Conservation (phyloP, 2,113 vertebrate species). For the Ammospiza caudacuta region DNA sequence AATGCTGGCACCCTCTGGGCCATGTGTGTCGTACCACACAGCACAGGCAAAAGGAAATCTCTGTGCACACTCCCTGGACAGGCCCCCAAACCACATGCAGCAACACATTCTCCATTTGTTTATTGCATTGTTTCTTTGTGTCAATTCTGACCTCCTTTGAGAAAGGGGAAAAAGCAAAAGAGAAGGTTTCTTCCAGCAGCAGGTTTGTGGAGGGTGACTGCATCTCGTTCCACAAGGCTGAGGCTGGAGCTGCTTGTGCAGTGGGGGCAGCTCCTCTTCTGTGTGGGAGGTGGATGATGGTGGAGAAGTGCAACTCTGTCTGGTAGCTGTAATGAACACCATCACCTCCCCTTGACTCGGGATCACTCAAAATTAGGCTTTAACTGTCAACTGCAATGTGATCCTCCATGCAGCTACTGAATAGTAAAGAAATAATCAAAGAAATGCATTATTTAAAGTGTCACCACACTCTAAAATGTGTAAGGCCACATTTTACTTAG, state of each 20-base stretch:
- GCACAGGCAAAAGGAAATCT: background rate
- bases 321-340: background rate
- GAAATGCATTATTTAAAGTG: constrained; percentile 25
- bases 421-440: constrained; percentile 6
- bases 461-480: background rate
- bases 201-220: background rate
- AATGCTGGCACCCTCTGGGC: background rate
- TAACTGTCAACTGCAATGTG: background rate
- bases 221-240: background rate
- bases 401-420: background rate
- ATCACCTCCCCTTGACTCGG: background rate
- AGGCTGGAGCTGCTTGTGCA: background rate
- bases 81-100: background rate
- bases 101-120: background rate
- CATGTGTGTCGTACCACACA: background rate
- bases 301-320: background rate
- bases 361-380: background rate
- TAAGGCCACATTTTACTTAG: background rate
- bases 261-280: background rate
- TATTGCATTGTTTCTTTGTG: background rate
- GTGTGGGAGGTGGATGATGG: background rate
- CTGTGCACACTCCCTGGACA: background rate
- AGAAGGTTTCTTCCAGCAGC: background rate
- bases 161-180: background rate
- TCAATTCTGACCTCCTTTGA: background rate